Evolutionary conservation across 2,797 vertebrate genomes (phyloP), one percentile per base, ranked within the genome.

Genomic region (Aldrovandia affinis): DNA sequence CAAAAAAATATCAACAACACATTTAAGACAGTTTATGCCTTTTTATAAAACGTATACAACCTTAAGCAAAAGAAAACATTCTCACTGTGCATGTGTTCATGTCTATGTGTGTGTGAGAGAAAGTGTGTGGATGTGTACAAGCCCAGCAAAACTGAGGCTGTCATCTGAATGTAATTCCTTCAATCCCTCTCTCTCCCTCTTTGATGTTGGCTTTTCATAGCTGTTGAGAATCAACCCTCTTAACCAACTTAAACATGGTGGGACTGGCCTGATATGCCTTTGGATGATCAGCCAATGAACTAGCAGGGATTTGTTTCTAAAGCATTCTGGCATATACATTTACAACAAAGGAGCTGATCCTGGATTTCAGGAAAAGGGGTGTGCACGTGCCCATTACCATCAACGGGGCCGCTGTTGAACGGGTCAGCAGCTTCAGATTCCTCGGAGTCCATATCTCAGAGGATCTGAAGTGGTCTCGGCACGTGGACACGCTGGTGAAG

Each of bases 221-320:
- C 42, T 70, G 81, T 68, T 9, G 70, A 50, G 81, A 65, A 70
- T 82, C 52, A 33, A 70, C 63, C 30, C 80, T 54, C 52, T 54
- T 22, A 81, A 55, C 7, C n/a, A 22, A 50, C 39, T 22, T 50
- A 18, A 33, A 70, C 12, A 12, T 36, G 14, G 33, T 36, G n/a
- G 61, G 61, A 39, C 30, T 20, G 12, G 39, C 12, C 15, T 33
- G 5, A 3, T 39, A 14, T 20, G 12, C 68, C 68, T 70, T 70
- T 36, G 39, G 68, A 33, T 68, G 15, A 70, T 39, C 14, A 22
- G 14, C 68, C 30, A 39, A 12, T 70, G 15, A 70, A 33, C 36
- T 39, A 18, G 68, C 68, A 8, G 36, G 33, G 18, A 70, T 30
- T 36, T 20, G 68, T 52, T 4, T 52, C 4, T 22, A 12, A 70